Evolutionary conservation across 2,113 vertebrate species (phyloP).

Genomic region (Pedetes capensis): DNA sequence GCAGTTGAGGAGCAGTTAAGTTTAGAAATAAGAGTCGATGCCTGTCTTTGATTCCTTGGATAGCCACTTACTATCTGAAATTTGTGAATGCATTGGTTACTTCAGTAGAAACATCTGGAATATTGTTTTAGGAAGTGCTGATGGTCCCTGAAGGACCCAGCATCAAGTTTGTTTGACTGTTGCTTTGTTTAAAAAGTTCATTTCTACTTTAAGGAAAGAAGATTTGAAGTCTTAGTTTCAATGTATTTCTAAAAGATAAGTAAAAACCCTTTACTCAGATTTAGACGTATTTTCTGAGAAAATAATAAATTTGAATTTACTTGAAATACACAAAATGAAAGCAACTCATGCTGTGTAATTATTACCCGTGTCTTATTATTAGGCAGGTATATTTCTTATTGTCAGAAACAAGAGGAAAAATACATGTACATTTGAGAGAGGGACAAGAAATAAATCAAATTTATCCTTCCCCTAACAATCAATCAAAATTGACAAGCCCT

Average conservation of each 20-base stretch:
- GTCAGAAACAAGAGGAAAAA: conserved; percentile 83
- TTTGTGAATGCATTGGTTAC: neutral
- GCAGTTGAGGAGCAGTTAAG: neutral
- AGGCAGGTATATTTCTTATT: conserved; percentile 86
- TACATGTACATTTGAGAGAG: conserved; percentile 80
- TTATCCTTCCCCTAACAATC: conserved; percentile 89
- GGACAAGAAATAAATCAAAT: conserved; percentile 88
- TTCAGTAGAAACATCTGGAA: neutral
- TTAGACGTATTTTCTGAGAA: conserved; percentile 64
- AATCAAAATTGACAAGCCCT: conserved; percentile 91
- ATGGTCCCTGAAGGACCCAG: neutral
- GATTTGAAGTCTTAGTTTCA: conserved; percentile 11
- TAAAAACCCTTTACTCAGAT: conserved; percentile 18
- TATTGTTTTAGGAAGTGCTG: conserved; percentile 35
- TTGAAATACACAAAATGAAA: conserved; percentile 49
- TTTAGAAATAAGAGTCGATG: neutral
- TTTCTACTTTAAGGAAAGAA: conserved; percentile 64
- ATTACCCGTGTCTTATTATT: conserved; percentile 83
- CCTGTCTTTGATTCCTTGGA: neutral
- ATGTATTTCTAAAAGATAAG: conserved; percentile 46
- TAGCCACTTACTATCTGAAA: neutral
- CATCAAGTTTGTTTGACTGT: neutral
- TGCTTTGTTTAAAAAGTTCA: conserved; percentile 51
- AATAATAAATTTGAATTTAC: conserved; percentile 54
- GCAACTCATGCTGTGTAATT: conserved; percentile 86